Conservation (phyloP, 1,140 invertebrate species). For the Calycopis cecrops region DNA sequence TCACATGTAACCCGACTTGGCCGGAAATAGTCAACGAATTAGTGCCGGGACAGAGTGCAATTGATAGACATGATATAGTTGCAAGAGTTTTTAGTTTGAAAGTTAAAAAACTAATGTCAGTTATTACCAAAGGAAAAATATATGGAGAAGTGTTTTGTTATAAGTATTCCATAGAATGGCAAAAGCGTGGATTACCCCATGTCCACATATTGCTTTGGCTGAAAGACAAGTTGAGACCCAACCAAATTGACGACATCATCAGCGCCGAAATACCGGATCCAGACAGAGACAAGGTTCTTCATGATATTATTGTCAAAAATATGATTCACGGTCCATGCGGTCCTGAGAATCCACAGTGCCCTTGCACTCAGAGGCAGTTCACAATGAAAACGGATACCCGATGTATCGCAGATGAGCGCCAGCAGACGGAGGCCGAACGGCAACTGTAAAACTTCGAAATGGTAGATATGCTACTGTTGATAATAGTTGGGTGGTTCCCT, state of each 20-base stretch:
- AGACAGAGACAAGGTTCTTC: constrained; percentile 38
- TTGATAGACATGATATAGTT: no score
- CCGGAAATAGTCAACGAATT: no score
- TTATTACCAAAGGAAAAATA: constrained; percentile 37
- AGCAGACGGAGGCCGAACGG: constrained; percentile 30
- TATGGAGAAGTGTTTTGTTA: constrained; percentile 43
- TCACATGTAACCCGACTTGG: no score
- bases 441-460: constrained; percentile 30
- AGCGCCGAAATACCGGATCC: constrained; percentile 69
- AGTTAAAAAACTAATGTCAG: constrained; percentile 32
- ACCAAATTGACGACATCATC: constrained; percentile 59
- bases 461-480: constrained; percentile 35
- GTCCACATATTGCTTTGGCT: constrained; percentile 66
- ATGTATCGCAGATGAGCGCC: constrained; percentile 33
- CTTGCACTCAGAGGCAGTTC: constrained; percentile 36
- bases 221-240: constrained; percentile 38
- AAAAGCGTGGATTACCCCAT: constrained; percentile 70
- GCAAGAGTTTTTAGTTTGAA: constrained; percentile 35
- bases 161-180: constrained; percentile 41
- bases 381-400: constrained; percentile 34
- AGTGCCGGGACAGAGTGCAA: no score
- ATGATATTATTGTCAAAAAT: constrained; percentile 43
- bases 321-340: constrained; percentile 65
- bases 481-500: constrained; percentile 58
- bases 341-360: constrained; percentile 26